Evolutionary conservation across 2,113 vertebrate genomes (phyloP).

Genomic region (Aptenodytes forsteri): DNA sequence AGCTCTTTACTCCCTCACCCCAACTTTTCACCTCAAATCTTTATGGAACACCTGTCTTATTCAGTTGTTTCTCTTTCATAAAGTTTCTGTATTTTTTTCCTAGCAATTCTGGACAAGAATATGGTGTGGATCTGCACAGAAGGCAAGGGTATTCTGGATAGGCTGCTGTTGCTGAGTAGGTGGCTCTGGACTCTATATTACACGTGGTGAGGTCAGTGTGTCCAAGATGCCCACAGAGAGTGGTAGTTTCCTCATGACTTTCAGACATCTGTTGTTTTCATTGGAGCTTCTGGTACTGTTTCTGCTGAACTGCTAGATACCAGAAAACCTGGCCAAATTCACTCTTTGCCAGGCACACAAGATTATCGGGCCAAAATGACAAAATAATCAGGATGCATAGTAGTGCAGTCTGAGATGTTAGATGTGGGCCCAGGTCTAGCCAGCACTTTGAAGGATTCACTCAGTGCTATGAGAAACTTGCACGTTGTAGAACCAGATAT

Average conservation of each 20-base stretch:
- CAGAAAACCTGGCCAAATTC: neutral
- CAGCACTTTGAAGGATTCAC: neutral
- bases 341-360: neutral
- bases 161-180: neutral
- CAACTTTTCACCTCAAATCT: neutral
- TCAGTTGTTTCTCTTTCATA: neutral
- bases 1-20: neutral
- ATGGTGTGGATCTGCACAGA: neutral
- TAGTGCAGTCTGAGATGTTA: neutral
- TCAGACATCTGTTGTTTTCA: conserved; percentile 16
- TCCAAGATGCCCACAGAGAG: neutral
- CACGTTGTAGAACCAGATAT: neutral
- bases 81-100: neutral
- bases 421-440: neutral
- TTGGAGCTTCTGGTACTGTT: neutral
- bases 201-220: neutral
- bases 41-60: neutral
- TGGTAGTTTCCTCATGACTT: neutral
- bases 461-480: neutral
- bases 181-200: neutral
- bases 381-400: neutral
- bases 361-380: neutral
- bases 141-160: neutral
- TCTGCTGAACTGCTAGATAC: neutral
- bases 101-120: neutral